phyloP scores from a whole-genome alignment of 1,140 invertebrate species.

The Bombus pyrosoma region DNA sequence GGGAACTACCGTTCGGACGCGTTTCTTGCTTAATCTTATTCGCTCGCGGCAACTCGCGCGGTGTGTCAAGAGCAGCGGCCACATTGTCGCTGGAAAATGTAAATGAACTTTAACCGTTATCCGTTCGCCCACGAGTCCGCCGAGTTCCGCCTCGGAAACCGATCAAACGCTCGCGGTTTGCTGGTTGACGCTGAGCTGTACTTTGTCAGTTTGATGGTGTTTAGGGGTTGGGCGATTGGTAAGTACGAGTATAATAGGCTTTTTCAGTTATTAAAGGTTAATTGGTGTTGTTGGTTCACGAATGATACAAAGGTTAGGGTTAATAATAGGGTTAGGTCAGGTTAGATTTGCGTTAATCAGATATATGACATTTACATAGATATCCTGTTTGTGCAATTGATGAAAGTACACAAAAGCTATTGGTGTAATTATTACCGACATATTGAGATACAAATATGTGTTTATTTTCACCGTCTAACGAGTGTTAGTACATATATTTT shows the following conservation, averaged over 20 bases:
- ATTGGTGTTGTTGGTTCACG: neutral
- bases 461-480: too few species aligned
- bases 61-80: neutral
- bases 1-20: conserved; percentile 19
- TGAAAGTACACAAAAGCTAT: neutral
- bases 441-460: too few species aligned
- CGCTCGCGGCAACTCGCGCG: neutral
- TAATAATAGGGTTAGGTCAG: neutral
- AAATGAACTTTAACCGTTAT: conserved; percentile 54
- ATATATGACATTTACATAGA: too few species aligned
- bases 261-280: neutral
- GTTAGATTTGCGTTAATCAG: too few species aligned
- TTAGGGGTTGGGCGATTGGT: neutral
- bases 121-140: conserved; percentile 36
- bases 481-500: too few species aligned
- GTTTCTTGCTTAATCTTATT: neutral
- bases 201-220: neutral
- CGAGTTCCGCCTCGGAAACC: conserved; percentile 29
- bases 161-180: neutral
- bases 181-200: neutral
- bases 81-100: conserved; percentile 47
- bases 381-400: neutral
- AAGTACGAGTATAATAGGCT: neutral
- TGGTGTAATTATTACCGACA: too few species aligned
- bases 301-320: neutral